Evolutionary conservation across 2,113 vertebrate genomes (phyloP), one percentile per base, ranked within the genome.

Genomic region (Columba janthina): DNA sequence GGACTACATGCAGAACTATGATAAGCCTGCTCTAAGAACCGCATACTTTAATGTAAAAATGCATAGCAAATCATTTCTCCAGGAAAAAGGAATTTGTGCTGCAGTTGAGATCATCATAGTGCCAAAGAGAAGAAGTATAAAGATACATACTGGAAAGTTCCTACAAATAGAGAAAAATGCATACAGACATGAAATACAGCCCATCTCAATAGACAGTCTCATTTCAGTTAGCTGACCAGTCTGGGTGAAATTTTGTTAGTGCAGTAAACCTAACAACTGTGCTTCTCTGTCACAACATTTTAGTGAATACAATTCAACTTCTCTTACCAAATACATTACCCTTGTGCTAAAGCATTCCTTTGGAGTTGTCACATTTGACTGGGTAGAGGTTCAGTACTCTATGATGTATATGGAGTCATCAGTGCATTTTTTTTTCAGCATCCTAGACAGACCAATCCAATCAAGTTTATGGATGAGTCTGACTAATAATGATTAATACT

Each of bases 31-130:
- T 86, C 38, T 80, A 80, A 92, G 51, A 91, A 86, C 71, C 61
- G 46, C 60, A 72, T 83, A 46, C 56, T 70, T 96, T 95, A 64
- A 91, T 51, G 38, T 88, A 71, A 92, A 91, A 91, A 84, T 61
- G 44, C 32, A 44, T n/a, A 83, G 81, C 56, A 90, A 95, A 93
- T 73, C 3, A 48, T 74, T 94, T 93, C 22, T 88, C n/a, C 44
- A 60, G 51, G 60, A 88, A 94, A 83, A 80, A 74, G 15, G 38
- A 66, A 76, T 70, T 86, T 83, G n/a, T 86, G 40, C 38, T 84
- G 32, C 28, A 48, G 65, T 88, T 86, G 34, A 88, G 26, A 70
- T 28, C 46, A 66, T 53, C 54, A 56, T 9, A 54, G 13, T 20
- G 46, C 54, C 46, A 73, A 61, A 83, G 21, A 65, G 78, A 87